phyloP scores from a whole-genome alignment of 2,888 invertebrate species.

The Hydropsyche betteni region DNA sequence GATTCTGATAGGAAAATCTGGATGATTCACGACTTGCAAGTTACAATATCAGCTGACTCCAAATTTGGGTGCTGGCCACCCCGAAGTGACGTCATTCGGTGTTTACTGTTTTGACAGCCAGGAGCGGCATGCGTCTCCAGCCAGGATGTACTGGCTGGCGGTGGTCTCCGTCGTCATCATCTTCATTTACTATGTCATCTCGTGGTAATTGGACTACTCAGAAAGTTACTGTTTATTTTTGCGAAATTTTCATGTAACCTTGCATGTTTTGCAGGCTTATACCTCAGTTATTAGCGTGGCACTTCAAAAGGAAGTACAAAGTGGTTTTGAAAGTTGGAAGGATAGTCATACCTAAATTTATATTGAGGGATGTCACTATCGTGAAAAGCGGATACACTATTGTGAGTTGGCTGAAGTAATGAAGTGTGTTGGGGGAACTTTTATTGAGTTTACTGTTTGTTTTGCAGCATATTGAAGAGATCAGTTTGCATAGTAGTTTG shows the following conservation, averaged over 20 bases:
- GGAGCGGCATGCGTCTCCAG: neutral
- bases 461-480: conserved; percentile 82
- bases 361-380: conserved; percentile 81
- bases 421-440: neutral
- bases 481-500: conserved; percentile 86
- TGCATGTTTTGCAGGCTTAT: conserved; percentile 70
- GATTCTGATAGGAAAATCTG: too few relatives aligned
- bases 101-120: conserved; percentile 17
- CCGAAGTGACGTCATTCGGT: neutral
- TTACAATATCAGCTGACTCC: neutral
- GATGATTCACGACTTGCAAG: too few relatives aligned
- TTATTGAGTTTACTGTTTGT: conserved; percentile 19
- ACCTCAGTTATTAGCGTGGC: conserved; percentile 80
- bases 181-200: conserved; percentile 48
- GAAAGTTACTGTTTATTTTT: neutral
- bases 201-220: conserved; percentile 53
- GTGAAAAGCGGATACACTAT: conserved; percentile 81
- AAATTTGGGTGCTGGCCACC: neutral
- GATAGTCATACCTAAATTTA: conserved; percentile 82
- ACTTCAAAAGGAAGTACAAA: conserved; percentile 81
- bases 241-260: conserved; percentile 21
- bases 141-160: conserved; percentile 25
- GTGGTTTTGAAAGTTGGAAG: conserved; percentile 82
- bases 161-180: conserved; percentile 33
- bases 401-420: conserved; percentile 63